phyloP scores from a whole-genome alignment of 2,113 vertebrate species.

The Cichladusa arquata region DNA sequence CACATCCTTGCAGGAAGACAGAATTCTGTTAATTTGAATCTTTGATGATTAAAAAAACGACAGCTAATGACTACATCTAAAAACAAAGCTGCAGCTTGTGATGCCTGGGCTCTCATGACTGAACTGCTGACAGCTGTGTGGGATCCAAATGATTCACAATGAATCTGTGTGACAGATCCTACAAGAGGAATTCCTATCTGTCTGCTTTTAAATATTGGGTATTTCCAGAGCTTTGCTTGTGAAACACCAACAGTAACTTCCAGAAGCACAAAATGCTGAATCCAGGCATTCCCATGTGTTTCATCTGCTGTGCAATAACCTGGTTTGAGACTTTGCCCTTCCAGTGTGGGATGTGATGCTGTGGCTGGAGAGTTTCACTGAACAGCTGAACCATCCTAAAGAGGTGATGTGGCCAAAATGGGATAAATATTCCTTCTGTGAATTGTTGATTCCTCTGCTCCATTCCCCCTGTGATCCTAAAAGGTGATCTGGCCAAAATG shows the following conservation, averaged over 20 bases:
- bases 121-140: not conserved
- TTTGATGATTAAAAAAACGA: not conserved
- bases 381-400: not conserved
- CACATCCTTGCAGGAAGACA: not conserved
- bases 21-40: not conserved
- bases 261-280: not conserved
- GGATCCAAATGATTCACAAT: not conserved
- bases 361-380: not conserved
- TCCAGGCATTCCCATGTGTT: accelerated
- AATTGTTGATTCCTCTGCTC: too few relatives aligned
- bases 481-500: too few relatives aligned
- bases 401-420: too few relatives aligned
- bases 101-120: not conserved
- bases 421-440: too few relatives aligned
- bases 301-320: accelerated
- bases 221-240: not conserved
- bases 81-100: not conserved
- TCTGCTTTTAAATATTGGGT: not conserved
- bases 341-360: not conserved
- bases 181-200: not conserved
- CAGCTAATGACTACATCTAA: not conserved
- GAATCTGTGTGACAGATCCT: not conserved
- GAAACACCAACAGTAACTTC: not conserved
- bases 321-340: not conserved
- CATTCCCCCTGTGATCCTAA: not conserved